A percentile compares a stretch with the other conserved stretches of the same genome.
Conservation (phyloP, 2,888 invertebrate species). For the Chrysolina oricalcia region DNA sequence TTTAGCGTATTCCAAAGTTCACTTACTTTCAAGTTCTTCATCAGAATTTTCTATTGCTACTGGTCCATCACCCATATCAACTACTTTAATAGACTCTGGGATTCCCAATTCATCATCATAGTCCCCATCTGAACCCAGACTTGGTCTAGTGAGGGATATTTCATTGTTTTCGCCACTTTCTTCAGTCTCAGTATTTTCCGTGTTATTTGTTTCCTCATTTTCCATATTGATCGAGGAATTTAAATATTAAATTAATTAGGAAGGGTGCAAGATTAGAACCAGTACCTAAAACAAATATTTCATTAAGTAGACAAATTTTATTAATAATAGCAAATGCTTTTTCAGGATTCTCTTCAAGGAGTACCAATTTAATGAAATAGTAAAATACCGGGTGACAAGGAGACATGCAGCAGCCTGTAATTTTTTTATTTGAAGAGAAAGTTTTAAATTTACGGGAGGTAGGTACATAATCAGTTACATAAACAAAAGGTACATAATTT, state of each 20-base stretch:
- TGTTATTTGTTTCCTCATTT: constrained; percentile 3
- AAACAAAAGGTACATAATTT: too few species aligned
- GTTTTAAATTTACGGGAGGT: too few species aligned
- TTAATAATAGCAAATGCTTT: too few species aligned
- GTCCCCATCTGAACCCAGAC: constrained; percentile 76
- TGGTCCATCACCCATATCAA: constrained; percentile 75
- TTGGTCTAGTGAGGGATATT: constrained; percentile 54
- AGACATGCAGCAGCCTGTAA: too few species aligned
- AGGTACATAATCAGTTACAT: too few species aligned
- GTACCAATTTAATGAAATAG: too few species aligned
- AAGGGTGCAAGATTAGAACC: neutral
- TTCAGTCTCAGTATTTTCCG: constrained; percentile 39
- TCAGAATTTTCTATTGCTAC: constrained; percentile 72
- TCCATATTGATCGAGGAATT: constrained; percentile 13
- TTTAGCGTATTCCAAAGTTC: neutral
- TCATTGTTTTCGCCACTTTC: constrained; percentile 45
- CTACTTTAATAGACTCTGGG: constrained; percentile 82
- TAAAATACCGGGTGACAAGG: too few species aligned
- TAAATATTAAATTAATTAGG: neutral
- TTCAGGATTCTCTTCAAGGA: too few species aligned
- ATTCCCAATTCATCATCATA: constrained; percentile 87
- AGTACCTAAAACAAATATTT: neutral
- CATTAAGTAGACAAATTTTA: too few species aligned
- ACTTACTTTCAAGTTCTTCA: constrained; percentile 62
- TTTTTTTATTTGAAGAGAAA: too few species aligned